Evolutionary conservation across 2,888 invertebrate species (phyloP).

Genomic region (Anarsia innoxiella): DNA sequence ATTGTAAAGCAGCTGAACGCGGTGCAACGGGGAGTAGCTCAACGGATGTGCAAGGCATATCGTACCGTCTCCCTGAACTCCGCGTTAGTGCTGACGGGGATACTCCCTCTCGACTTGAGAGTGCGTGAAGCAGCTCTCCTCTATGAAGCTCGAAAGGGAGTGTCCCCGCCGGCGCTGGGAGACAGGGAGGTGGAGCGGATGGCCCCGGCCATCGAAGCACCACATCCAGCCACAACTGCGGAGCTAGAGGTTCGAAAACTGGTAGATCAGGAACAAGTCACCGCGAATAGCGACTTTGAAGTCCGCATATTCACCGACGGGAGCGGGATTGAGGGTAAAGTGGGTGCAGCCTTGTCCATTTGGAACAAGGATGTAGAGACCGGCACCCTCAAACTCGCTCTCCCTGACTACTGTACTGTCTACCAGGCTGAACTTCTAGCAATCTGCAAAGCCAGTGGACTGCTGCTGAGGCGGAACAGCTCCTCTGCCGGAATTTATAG

Average conservation of each 20-base stretch:
- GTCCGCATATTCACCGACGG: neutral
- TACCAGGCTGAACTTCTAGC: slow-evolving; percentile 3
- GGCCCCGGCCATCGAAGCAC: neutral
- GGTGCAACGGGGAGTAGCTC: slow-evolving; percentile 14
- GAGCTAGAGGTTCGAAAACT: slow-evolving; percentile 2
- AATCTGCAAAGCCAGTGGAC: neutral
- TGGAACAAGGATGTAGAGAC: neutral
- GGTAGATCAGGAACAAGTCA: neutral
- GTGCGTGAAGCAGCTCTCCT: slow-evolving; percentile 15
- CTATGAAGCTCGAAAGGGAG: slow-evolving; percentile 17
- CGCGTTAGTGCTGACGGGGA: slow-evolving; percentile 11
- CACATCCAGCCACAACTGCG: slow-evolving; percentile 7
- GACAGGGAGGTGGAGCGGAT: slow-evolving; percentile 17
- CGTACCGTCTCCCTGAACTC: slow-evolving; percentile 16
- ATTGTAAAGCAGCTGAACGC: slow-evolving; percentile 2
- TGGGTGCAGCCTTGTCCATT: neutral
- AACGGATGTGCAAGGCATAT: slow-evolving; percentile 14
- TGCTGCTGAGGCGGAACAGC: neutral
- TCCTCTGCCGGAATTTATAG: slow-evolving; percentile 1
- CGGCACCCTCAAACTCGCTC: neutral
- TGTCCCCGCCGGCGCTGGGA: slow-evolving; percentile 1
- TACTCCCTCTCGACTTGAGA: slow-evolving; percentile 8
- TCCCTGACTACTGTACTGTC: neutral
- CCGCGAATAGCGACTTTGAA: neutral
- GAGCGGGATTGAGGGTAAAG: neutral